Percentiles rank a stretch among this genome's conserved stretches.
Conservation (phyloP, 2,113 vertebrate genomes). For the Oreochromis aureus region DNA sequence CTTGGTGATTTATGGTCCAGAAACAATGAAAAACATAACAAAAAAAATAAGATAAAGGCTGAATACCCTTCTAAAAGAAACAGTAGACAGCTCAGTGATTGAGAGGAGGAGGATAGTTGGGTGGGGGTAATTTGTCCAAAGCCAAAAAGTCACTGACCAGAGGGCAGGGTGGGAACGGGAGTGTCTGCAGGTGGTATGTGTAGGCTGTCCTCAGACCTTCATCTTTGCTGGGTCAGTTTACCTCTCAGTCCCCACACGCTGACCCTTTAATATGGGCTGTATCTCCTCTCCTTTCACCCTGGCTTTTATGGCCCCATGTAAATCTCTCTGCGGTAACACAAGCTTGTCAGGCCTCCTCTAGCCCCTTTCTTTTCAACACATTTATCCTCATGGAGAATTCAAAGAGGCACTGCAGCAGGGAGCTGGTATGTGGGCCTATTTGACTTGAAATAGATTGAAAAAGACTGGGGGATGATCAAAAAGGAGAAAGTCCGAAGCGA, state of each 20-base stretch:
- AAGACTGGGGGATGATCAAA: constrained; percentile 58
- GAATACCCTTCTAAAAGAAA: constrained; percentile 49
- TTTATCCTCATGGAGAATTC: constrained; percentile 60
- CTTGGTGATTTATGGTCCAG: constrained; percentile 63
- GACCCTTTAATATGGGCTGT: constrained; percentile 39
- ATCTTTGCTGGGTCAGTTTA: constrained; percentile 50
- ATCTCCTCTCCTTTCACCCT: constrained; percentile 61
- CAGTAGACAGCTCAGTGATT: constrained; percentile 38
- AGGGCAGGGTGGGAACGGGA: constrained; percentile 54
- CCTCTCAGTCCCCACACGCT: constrained; percentile 32
- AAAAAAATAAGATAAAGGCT: constrained; percentile 21
- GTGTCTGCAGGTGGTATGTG: constrained; percentile 51
- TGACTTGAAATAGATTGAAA: constrained; percentile 48
- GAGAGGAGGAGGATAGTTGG: background rate
- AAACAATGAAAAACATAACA: constrained; percentile 27
- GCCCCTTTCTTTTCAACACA: constrained; percentile 55
- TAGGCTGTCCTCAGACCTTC: constrained; percentile 27
- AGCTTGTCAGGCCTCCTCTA: constrained; percentile 49
- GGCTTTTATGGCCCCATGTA: constrained; percentile 63
- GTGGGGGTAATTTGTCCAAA: constrained; percentile 21
- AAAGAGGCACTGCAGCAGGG: constrained; percentile 37
- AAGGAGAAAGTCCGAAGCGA: constrained; percentile 58
- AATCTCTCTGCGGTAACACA: constrained; percentile 67
- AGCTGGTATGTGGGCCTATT: constrained; percentile 33
- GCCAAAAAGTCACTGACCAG: constrained; percentile 16